These are phyloP conservation scores for Aphelinus certus DNA, from an alignment of 1,140 invertebrate genomes.

Conservation along the genomic window DNA sequence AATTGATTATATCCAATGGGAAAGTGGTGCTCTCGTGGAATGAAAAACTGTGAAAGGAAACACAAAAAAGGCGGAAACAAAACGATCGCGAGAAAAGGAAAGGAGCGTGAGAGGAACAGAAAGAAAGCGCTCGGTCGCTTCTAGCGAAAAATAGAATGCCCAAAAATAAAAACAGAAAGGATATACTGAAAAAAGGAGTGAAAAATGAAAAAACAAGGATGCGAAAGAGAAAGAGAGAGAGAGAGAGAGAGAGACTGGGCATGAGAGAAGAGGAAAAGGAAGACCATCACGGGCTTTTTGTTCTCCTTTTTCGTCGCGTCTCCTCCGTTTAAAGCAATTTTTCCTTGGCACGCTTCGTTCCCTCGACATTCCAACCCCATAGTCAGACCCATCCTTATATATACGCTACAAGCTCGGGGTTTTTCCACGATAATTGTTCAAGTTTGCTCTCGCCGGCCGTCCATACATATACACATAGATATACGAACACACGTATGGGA, in stretches of 20 bases:
- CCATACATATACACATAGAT: not conserved
- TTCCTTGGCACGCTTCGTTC: not conserved
- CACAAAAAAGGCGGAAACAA: not conserved
- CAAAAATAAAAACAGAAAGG: not conserved
- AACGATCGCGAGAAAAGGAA: too few relatives aligned
- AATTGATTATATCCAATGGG: not conserved
- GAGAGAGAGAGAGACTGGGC: not conserved
- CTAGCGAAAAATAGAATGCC: not conserved
- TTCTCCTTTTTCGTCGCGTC: conserved; percentile 8
- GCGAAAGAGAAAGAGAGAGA: not conserved
- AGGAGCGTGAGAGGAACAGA: too few relatives aligned
- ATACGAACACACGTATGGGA: not conserved
- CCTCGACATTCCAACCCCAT: too few relatives aligned
- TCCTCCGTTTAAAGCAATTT: conserved; percentile 32
- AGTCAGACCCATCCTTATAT: too few relatives aligned
- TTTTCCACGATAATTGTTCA: conserved; percentile 28
- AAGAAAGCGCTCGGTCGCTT: too few relatives aligned
- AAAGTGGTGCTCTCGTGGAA: not conserved
- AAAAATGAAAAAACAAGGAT: conserved; percentile 1
- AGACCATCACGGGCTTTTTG: not conserved
- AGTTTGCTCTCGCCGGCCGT: conserved; percentile 10
- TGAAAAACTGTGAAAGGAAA: not conserved
- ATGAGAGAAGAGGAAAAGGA: not conserved
- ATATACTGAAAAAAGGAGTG: not conserved
- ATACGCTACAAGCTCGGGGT: not conserved